Evolutionary conservation across 2,113 vertebrate genomes (phyloP).

Genomic region (Oncorhynchus kisutch): DNA sequence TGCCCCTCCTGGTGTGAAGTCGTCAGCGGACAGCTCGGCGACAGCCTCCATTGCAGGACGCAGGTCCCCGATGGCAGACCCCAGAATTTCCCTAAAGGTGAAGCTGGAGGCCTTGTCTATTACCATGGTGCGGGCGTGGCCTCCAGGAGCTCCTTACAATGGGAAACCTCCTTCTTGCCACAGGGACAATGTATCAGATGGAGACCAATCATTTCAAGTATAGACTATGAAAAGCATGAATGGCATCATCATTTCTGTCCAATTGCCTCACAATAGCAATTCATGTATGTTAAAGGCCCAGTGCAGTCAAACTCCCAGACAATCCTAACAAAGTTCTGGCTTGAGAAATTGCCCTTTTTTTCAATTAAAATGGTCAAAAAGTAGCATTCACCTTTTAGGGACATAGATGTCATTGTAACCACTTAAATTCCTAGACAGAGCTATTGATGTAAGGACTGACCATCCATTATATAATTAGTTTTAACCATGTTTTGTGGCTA

Average conservation of each 20-base stretch:
- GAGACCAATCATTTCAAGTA: no score
- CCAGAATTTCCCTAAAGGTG: slow-evolving; percentile 81
- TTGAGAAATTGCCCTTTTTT: no score
- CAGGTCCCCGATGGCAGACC: slow-evolving; percentile 79
- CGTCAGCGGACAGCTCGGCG: no score
- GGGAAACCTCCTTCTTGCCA: slow-evolving; percentile 86
- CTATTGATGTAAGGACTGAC: background rate
- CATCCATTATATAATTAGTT: background rate
- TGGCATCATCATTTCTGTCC: no score
- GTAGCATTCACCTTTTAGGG: no score
- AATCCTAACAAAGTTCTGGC: no score
- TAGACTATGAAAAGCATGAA: no score
- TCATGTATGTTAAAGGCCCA: no score
- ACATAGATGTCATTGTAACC: background rate
- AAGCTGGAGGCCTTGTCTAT: slow-evolving; percentile 82
- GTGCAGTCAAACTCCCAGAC: no score
- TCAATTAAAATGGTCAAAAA: no score
- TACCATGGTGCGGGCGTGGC: slow-evolving; percentile 78
- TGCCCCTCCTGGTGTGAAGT: slow-evolving; percentile 78
- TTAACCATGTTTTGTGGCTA: no score
- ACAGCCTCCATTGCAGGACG: slow-evolving; percentile 82
- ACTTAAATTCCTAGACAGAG: background rate
- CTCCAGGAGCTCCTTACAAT: slow-evolving; percentile 86
- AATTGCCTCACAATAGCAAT: no score
- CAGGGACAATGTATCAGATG: background rate